Evolutionary conservation across 2,797 vertebrate genomes (phyloP), one percentile per base, ranked within the genome.

Genomic region (Brachymystax lenok): DNA sequence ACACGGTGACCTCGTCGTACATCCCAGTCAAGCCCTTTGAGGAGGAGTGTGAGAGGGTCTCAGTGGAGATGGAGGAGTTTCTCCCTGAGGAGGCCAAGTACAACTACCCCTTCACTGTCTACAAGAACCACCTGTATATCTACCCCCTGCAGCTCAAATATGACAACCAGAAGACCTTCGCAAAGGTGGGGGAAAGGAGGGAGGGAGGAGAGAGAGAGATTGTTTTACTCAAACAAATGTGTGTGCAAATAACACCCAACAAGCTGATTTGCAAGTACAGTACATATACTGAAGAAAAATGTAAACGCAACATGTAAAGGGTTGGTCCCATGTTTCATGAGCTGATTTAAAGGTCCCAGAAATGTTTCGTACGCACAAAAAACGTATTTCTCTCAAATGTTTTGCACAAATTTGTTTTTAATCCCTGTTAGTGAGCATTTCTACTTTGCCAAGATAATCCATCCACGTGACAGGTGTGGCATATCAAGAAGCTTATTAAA

Each of bases 81-180:
- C 95, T 98, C 73, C 96, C 97, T 0, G 95, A 96, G 77, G 94
- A 97, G 78, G 96, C 96, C 69, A 98, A 97, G 90, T 98, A 96
- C 85, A 97, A 95, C 90, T 97, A 96, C 74, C 98, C 98, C 1
- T 98, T 96, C 90, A 98, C 97, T 63, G 88, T 94, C 81, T 99
- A 98, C 92, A 98, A 96, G 93, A 98, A 99, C 89, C 97, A 97
- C 61, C 94, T 99, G 66, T 99, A 98, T 0, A 78, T 98, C 75
- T 97, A 96, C 87, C 98, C 98, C 0, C 84, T 96, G 86, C 97
- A 98, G 83, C 91, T 99, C 84, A 99, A 98, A 85, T 99, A 99
- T 0, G 98, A 99, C 88, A 96, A 95, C 93, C 98, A 99, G 93
- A 99, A 99, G 89, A 94, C 94, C 30, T 99, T 99, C 93, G 96